Percentiles rank a stretch among this genome's conserved stretches.
phyloP scores from a whole-genome alignment of 2,113 vertebrate species.

The Microtus pennsylvanicus region DNA sequence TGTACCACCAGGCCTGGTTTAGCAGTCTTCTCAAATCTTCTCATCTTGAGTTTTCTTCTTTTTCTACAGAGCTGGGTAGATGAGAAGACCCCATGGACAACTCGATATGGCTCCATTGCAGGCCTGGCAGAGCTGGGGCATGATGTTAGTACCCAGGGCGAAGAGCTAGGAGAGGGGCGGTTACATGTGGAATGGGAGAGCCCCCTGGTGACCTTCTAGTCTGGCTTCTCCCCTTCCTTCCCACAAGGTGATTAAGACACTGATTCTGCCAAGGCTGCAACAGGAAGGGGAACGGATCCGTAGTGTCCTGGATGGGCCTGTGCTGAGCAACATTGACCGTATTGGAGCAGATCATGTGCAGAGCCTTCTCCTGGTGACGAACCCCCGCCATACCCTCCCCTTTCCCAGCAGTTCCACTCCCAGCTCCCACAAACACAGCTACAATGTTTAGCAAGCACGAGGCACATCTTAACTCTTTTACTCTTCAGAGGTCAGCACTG shows the following conservation, averaged over 20 bases:
- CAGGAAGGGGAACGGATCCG: slow-evolving; percentile 94
- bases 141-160: slow-evolving; percentile 85
- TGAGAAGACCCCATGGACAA: slow-evolving; percentile 96
- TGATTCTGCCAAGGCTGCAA: slow-evolving; percentile 92
- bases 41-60: neutral
- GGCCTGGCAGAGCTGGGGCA: slow-evolving; percentile 94
- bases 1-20: neutral
- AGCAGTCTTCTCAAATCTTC: neutral
- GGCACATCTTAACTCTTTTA: neutral
- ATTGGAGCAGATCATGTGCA: slow-evolving; percentile 95
- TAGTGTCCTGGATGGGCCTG: slow-evolving; percentile 91
- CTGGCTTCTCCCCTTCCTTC: neutral
- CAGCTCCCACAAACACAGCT: neutral
- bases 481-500: neutral
- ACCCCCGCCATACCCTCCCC: neutral
- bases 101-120: slow-evolving; percentile 95
- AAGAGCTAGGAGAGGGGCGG: neutral
- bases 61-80: slow-evolving; percentile 92
- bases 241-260: slow-evolving; percentile 93
- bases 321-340: slow-evolving; percentile 95
- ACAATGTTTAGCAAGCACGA: slow-evolving; percentile 1
- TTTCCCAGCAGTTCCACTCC: neutral
- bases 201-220: neutral
- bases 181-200: neutral
- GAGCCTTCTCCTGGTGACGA: slow-evolving; percentile 92